Conservation (phyloP, 2,888 invertebrate species). For the Holacanthella duospinosa region DNA sequence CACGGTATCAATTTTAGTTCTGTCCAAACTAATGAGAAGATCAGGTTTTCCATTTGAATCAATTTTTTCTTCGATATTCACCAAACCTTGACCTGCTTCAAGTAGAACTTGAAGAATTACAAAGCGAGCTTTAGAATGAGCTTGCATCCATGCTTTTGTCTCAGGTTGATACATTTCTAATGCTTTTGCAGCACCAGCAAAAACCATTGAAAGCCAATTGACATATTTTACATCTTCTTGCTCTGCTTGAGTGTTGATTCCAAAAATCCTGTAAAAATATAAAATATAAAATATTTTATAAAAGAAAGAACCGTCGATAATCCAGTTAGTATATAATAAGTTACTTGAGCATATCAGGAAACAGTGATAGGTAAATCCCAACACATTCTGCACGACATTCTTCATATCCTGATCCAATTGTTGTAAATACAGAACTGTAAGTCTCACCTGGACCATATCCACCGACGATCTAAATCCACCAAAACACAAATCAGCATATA, state of each 20-base stretch:
- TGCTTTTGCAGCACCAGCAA: slow-evolving; percentile 65
- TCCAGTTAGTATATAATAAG: slow-evolving; percentile 23
- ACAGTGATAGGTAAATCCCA: slow-evolving; percentile 79
- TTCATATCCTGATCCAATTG: slow-evolving; percentile 81
- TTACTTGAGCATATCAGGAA: slow-evolving; percentile 59
- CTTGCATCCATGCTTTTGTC: slow-evolving; percentile 75
- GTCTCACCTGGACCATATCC: slow-evolving; percentile 85
- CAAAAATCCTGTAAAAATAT: slow-evolving; percentile 75
- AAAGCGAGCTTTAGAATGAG: slow-evolving; percentile 78
- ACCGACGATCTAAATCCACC: slow-evolving; percentile 46
- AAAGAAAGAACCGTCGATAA: too few relatives aligned
- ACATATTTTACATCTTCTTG: slow-evolving; percentile 77
- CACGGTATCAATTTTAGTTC: slow-evolving; percentile 63
- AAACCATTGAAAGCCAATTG: slow-evolving; percentile 79
- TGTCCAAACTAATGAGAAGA: slow-evolving; percentile 64
- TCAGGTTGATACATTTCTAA: slow-evolving; percentile 83
- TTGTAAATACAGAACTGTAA: slow-evolving; percentile 81
- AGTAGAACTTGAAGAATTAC: slow-evolving; percentile 76
- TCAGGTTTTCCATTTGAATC: slow-evolving; percentile 64
- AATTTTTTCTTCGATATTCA: slow-evolving; percentile 57
- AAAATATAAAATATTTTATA: too few relatives aligned
- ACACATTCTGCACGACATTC: slow-evolving; percentile 96
- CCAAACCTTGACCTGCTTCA: slow-evolving; percentile 72
- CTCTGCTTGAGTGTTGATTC: slow-evolving; percentile 61
- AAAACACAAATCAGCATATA: neutral